These are phyloP conservation scores for Chrysolina americana DNA, from an alignment of 2,888 invertebrate species.

Conservation along the genomic window DNA sequence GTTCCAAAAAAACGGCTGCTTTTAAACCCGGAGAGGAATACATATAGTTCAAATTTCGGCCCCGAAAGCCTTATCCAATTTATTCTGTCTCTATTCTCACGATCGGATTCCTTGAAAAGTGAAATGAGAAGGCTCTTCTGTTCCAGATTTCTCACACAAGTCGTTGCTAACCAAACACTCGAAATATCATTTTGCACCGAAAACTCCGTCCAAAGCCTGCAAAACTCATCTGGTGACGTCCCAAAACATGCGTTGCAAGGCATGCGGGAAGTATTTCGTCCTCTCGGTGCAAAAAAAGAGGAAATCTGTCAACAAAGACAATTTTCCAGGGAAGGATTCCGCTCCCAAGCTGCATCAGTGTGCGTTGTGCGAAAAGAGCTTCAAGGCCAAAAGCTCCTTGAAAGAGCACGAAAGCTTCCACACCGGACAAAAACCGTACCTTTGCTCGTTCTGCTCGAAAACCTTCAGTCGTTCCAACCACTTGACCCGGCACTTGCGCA, in stretches of 20 bases:
- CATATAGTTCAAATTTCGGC: no score
- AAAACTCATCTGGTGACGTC: no score
- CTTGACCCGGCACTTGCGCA: not conserved
- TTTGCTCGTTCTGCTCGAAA: not conserved
- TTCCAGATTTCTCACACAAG: not conserved
- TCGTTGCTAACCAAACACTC: not conserved
- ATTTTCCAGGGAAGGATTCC: not conserved
- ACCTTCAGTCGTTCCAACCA: not conserved
- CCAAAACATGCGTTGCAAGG: not conserved
- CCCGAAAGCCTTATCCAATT: no score
- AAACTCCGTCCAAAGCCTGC: not conserved
- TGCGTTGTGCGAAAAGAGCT: not conserved
- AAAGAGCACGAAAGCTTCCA: not conserved
- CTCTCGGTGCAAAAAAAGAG: not conserved
- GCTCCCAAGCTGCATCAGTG: not conserved
- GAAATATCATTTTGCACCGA: not conserved
- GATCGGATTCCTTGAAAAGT: not conserved
- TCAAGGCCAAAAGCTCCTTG: not conserved
- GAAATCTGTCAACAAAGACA: not conserved
- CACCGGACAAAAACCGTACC: not conserved
- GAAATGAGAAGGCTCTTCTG: not conserved
- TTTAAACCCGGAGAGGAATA: no score
- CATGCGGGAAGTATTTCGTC: not conserved
- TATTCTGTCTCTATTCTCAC: not conserved
- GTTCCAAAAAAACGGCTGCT: no score